Evolutionary conservation across 2,888 invertebrate species (phyloP), one percentile per base, ranked within the genome.

Genomic region (Polydrusus tereticollis): DNA sequence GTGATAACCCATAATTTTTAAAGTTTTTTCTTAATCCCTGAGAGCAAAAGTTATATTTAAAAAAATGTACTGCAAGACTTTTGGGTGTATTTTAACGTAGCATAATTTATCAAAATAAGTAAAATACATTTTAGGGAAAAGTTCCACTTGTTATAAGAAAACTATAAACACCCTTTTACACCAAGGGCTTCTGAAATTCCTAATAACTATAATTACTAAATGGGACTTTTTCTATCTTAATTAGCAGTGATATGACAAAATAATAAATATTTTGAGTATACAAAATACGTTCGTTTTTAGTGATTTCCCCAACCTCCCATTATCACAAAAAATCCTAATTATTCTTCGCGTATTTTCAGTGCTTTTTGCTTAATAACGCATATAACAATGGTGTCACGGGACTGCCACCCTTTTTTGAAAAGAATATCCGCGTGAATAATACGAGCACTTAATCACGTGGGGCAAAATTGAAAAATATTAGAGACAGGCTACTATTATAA

Each of bases 401-500:
- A 72, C 64, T 55, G 73, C 18, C 73, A 73, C 69, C 69, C 73
- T 73, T 73, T 72, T 72, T 69, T 66, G 45, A 60, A 69, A 73
- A 73, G 69, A 73, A 73, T 69, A 73, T 73, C 73, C 52, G 66
- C 64, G 33, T 75, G 60, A 71, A 76, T 75, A 73, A 74, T 69
- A 50, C 45, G 23, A 74, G 74, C 77, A 72, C 77, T 81, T 80
- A 81, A 79, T 82, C 80, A 82, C 78, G 75, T 78, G 80, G 78
- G 78, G 79, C 77, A 77, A 82, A 84, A 84, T 83, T 83, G 83
- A 84, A 83, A 83, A 82, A 83, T 83, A 83, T 83, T 83, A 81
- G 80, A 78, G 80, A 78, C 80, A 80, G 79, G 68, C 74, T 80
- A 81, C 80, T 82, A 80, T 82, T 81, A 82, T 84, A 83, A 84